Percentiles rank a stretch among this genome's conserved stretches.
phyloP scores from a whole-genome alignment of 2,797 vertebrate species.

The Sebastes umbrosus region DNA sequence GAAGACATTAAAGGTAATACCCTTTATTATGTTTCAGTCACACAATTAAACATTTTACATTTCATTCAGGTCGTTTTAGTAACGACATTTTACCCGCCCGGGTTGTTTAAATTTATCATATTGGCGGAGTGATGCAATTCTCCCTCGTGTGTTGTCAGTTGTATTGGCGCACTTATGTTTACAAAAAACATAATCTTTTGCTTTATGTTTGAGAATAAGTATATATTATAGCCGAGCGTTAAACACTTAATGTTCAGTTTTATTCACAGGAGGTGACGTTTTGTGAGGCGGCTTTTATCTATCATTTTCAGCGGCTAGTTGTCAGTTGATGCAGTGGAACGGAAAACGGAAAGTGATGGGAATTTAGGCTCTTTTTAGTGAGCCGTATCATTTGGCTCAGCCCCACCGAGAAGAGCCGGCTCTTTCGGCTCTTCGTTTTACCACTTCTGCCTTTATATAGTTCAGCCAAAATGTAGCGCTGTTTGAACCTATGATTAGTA shows the following conservation, averaged over 20 bases:
- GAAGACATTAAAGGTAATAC: conserved; percentile 48
- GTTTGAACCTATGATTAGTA: too few species aligned
- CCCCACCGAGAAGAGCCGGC: too few species aligned
- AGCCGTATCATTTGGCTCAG: too few species aligned
- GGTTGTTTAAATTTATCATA: neutral
- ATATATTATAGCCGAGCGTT: rapidly evolving
- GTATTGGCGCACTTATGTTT: neutral
- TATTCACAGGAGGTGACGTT: neutral
- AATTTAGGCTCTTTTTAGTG: too few species aligned
- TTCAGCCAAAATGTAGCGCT: too few species aligned
- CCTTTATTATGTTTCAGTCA: rapidly evolving
- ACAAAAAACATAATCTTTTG: neutral
- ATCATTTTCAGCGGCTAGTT: conserved; percentile 29
- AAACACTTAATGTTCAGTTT: neutral
- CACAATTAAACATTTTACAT: rapidly evolving
- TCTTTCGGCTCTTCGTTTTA: too few species aligned
- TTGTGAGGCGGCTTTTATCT: neutral
- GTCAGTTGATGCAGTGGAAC: neutral
- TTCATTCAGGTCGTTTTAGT: rapidly evolving
- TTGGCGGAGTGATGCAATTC: conserved; percentile 71
- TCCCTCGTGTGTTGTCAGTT: conserved; percentile 26
- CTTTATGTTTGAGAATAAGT: rapidly evolving
- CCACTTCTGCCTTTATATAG: too few species aligned
- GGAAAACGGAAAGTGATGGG: too few species aligned
- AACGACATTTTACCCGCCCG: too few species aligned